phyloP scores from a whole-genome alignment of 1,140 invertebrate species.

The Drosophila aff. region DNA sequence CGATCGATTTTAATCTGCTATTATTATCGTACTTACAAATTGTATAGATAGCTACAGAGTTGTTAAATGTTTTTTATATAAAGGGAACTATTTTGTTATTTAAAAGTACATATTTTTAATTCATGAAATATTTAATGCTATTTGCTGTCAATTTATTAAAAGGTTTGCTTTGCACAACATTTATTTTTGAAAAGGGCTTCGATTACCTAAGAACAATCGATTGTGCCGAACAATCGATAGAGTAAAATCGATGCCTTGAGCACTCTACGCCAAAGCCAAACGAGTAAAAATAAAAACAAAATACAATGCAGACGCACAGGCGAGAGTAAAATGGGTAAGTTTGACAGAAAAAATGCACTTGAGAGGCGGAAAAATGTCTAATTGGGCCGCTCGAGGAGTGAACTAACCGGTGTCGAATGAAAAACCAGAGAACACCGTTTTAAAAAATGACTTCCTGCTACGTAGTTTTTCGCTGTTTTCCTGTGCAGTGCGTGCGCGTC shows the following conservation, averaged over 20 bases:
- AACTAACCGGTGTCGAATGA: slow-evolving; percentile 1
- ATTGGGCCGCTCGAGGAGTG: neutral
- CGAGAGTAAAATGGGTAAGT: slow-evolving; percentile 79
- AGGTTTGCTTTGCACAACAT: no score
- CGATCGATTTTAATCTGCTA: no score
- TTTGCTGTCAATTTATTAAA: neutral
- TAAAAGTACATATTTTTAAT: no score
- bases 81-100: no score
- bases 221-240: neutral
- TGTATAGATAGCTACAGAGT: no score
- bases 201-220: neutral
- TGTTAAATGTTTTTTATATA: no score
- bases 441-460: slow-evolving; percentile 35
- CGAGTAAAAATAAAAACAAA: slow-evolving; percentile 48
- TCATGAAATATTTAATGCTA: neutral
- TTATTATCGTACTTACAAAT: no score
- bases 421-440: slow-evolving; percentile 6
- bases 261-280: slow-evolving; percentile 6
- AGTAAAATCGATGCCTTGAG: neutral
- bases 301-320: slow-evolving; percentile 77
- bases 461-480: slow-evolving; percentile 36
- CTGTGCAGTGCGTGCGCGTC: slow-evolving; percentile 18
- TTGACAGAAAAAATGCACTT: slow-evolving; percentile 67
- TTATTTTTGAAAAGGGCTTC: neutral
- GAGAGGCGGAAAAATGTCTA: slow-evolving; percentile 21